Percentiles rank a stretch among this genome's conserved stretches.
Conservation (phyloP, 2,888 invertebrate species). For the Deilephila porcellus region DNA sequence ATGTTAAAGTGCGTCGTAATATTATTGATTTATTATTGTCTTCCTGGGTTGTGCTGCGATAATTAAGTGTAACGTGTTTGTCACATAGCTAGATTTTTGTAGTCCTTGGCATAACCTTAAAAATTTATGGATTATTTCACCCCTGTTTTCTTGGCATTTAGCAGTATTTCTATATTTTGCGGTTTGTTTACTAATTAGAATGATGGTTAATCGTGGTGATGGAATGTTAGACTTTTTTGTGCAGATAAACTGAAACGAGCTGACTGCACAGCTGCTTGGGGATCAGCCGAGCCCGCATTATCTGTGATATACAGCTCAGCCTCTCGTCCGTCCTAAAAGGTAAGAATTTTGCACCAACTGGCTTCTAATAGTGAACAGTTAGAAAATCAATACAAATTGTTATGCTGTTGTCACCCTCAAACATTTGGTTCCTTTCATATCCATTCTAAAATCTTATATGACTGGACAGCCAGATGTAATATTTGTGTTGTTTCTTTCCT, state of each 20-base stretch:
- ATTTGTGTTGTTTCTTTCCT: too few relatives aligned
- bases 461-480: too few relatives aligned
- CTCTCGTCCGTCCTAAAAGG: constrained; percentile 85
- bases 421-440: too few relatives aligned
- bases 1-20: constrained; percentile 62
- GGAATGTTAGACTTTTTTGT: constrained; percentile 44
- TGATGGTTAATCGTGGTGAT: background rate
- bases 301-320: constrained; percentile 86
- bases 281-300: constrained; percentile 84
- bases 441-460: too few relatives aligned
- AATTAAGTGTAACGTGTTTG: background rate
- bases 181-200: constrained; percentile 22
- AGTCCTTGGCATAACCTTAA: constrained; percentile 28
- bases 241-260: constrained; percentile 79
- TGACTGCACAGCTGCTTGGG: constrained; percentile 81
- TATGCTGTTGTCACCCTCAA: background rate
- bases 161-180: background rate
- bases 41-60: constrained; percentile 14
- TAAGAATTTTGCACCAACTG: constrained; percentile 44
- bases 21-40: constrained; percentile 30
- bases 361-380: background rate
- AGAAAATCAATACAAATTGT: constrained; percentile 4
- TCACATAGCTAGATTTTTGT: constrained; percentile 12
- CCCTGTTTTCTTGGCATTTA: background rate
- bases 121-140: constrained; percentile 16